These are phyloP conservation scores for Microtus montanus DNA, from an alignment of 2,113 vertebrate genomes.

Conservation along the genomic window DNA sequence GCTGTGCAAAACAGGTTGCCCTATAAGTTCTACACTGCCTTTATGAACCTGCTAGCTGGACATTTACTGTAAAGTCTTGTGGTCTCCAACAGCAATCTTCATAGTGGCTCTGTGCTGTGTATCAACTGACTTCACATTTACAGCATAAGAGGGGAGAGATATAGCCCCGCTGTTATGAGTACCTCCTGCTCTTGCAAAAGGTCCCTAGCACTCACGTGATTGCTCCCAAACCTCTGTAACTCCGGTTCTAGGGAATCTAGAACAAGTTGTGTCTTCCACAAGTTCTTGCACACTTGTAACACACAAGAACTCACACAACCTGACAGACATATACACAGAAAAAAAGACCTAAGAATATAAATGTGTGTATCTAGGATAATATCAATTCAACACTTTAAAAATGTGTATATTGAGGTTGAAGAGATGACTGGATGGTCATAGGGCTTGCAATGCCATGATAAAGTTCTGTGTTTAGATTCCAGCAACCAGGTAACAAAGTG, in stretches of 20 bases:
- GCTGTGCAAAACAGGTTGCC: no score
- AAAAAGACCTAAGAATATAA: neutral
- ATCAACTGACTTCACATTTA: constrained; percentile 2
- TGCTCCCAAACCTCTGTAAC: neutral
- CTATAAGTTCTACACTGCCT: no score
- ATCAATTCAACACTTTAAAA: neutral
- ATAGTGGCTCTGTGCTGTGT: neutral
- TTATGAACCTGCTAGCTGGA: no score
- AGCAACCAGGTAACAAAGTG: neutral
- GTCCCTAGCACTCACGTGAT: neutral
- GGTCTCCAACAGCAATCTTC: neutral
- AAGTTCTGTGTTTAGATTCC: neutral
- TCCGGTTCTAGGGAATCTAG: neutral
- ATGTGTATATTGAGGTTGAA: neutral
- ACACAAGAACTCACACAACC: neutral
- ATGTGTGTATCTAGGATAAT: neutral
- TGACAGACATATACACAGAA: neutral
- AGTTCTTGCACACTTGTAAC: neutral
- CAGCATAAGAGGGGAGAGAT: neutral
- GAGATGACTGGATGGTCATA: neutral
- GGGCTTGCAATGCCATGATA: neutral
- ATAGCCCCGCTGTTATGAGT: neutral
- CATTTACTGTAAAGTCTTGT: no score
- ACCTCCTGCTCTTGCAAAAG: neutral
- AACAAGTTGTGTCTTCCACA: neutral